A percentile compares a stretch with the other conserved stretches of the same genome.
phyloP scores from a whole-genome alignment of 2,888 invertebrate species.

The Gnatocerus cornutus region DNA sequence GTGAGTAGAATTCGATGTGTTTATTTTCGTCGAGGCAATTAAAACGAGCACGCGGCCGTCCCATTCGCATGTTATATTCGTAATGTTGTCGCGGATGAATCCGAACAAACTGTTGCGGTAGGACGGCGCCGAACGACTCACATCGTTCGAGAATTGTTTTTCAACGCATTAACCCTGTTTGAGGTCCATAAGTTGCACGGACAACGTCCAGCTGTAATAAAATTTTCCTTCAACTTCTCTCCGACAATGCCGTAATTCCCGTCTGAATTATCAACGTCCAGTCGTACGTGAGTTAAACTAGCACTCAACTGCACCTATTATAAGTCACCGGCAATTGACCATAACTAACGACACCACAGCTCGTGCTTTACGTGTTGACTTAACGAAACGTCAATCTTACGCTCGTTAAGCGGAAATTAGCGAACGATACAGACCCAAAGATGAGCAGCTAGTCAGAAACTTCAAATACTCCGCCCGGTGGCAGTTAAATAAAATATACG shows the following conservation, averaged over 20 bases:
- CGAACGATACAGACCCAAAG: constrained; percentile 15
- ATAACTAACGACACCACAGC: constrained; percentile 32
- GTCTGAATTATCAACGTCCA: constrained; percentile 23
- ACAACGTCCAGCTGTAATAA: constrained; percentile 13
- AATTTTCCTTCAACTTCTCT: constrained; percentile 1
- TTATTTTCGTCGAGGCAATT: constrained; percentile 14
- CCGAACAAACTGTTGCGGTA: constrained; percentile 8
- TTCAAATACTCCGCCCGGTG: constrained; percentile 28
- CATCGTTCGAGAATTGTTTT: constrained; percentile 2
- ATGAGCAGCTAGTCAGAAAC: constrained; percentile 31
- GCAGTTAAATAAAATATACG: constrained; percentile 49
- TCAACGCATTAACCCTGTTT: constrained; percentile 5
- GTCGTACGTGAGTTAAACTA: constrained; percentile 32
- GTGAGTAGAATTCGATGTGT: constrained; percentile 13
- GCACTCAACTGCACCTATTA: constrained; percentile 38
- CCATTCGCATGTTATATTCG: constrained; percentile 6
- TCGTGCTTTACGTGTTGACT: constrained; percentile 15
- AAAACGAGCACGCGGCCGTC: constrained; percentile 4
- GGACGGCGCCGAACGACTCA: neutral
- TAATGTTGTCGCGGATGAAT: neutral
- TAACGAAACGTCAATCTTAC: constrained; percentile 32
- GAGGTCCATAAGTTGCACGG: constrained; percentile 4
- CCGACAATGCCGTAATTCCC: constrained; percentile 15
- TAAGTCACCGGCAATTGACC: constrained; percentile 42
- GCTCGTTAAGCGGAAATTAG: constrained; percentile 25